Evolutionary conservation across 2,888 invertebrate species (phyloP), one percentile per base, ranked within the genome.

Genomic region (Lasiommata megera): DNA sequence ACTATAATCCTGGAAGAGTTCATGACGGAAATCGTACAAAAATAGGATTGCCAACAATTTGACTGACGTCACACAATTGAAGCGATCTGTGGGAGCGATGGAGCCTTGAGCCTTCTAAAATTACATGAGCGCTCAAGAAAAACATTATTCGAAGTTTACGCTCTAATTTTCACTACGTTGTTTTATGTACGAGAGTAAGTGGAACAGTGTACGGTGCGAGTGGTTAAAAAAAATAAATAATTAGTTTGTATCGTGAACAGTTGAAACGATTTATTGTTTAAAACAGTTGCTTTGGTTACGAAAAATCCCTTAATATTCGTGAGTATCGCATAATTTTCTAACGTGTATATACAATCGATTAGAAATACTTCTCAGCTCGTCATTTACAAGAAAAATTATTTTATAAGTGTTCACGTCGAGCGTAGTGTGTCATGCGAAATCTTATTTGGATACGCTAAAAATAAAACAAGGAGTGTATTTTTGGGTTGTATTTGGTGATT

Each of bases 21-120:
- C 58, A 55, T 78, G 76, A 79, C 82, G 86, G 87, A 88, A 88
- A 79, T 85, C 72, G 79, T 77, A 84, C 79, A 84, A 87, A 89
- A 90, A 88, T 89, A 89, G 88, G 88, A 88, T 88, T 87, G 89
- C 88, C 90, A 88, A 88, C 90, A 83, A 84, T 87, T 80, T 74
- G 76, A 77, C 81, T 91, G 91, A 91, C 91, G 91, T 91, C 91
- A 90, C 81, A 70, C 72, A 69, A 79, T 82, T 48, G 56, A 81
- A 84, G 82, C 76, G 74, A 81, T 80, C 34, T 34, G 34, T 34
- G 34, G 34, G 34, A 34, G 82, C 76, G 74, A 81, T 80, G 77
- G 79, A 79, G 83, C 80, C 84, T 80, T 66, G 71, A 67, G 70
- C 67, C 66, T 68, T 87, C 89, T 91, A 90, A 89, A 86, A 88